Base-by-base conservation (phyloP, 1,140 invertebrate genomes). In the Neodiprion virginianus region DNA sequence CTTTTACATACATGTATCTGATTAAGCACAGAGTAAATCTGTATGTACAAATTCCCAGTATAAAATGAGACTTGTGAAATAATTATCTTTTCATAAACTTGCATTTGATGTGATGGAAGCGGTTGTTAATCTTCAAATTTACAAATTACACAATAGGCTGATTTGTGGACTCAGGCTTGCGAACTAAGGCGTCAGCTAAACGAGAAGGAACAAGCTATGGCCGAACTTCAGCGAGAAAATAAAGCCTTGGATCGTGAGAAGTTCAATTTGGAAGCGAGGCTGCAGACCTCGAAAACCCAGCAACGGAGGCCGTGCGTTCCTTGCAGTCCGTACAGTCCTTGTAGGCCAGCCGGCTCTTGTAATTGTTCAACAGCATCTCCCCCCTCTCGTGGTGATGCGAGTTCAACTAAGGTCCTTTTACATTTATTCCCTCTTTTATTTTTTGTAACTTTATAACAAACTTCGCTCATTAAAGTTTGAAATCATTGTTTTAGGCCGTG, bases 121-220 rank as follows among this genome's bases (percentile, higher is more conserved):
- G 28, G 28, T 40, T 40, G 28, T 40, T 40, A 40, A 40, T 40
- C 28, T 40, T 40, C 28, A 40, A 40, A 5, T 4, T 40, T 40
- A 40, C 28, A 5, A 40, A 3, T 40, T 40, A 40, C 28, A 40
- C 28, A 5, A 40, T 50, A 84, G 79, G 72, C 75, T 17, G 70
- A 72, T 68, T 74, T 81, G 10, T 80, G 80, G 79, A 76, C 74
- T 14, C 77, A 84, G 74, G 76, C 73, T 72, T 79, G 78, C 68
- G 86, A 89, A 69, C 79, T 89, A 7, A 83, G 83, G 48, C 77
- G 79, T 50, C 83, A 89, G 66, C 75, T 89, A 12, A 82, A 79
- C 53, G 81, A 88, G 48, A 88, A 88, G 74, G 89, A 91, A 66
- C 82, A 84, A 47, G 73, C 79, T 49, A 79, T 90, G n/a, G 75